Evolutionary conservation across 2,797 vertebrate genomes (phyloP), one percentile per base, ranked within the genome.

Genomic region (Vultur gryphus): DNA sequence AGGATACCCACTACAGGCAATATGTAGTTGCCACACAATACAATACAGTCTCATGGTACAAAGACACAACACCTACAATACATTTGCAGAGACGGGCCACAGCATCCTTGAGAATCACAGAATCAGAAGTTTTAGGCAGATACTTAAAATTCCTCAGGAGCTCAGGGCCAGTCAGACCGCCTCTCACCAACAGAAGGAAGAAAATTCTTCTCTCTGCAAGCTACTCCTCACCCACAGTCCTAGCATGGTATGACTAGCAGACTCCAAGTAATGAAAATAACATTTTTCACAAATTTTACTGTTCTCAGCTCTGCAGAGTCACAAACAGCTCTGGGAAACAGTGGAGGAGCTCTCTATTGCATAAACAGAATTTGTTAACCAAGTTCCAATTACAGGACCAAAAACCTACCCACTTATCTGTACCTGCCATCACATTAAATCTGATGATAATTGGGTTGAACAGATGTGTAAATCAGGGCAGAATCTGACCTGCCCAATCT

Each of bases 361-460:
- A 46, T 43, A 73, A 86, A 75, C 23, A 65, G 46, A 67, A 84
- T 41, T 49, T 90, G 25, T 35, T 78, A 90, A 20, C 43, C 16
- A 43, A 57, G 39, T 37, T 72, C 51, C 58, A 84, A 25, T 17
- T 2, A 3, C 54, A 93, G 29, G 48, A 69, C 12, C 37, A 76
- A 61, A 93, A 58, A 7, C 41, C 46, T 35, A 35, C 49, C 10
- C 2, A 2, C 43, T 55, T 76, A 29, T 28, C 72, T 82, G 43
- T 28, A 52, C 33, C 57, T 92, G 51, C 15, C 58, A 82, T 58
- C 88, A 71, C 65, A 39, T 55, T 51, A 89, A 66, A 89, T 48
- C 26, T 89, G 80, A 90, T 12, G 26, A n/a, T 49, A 94, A 97
- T 8, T 48, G 84, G 9, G 13, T 84, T 55, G 55, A 79, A 82